Conservation (phyloP, 1,140 invertebrate species). For the Belonocnema kinseyi region DNA sequence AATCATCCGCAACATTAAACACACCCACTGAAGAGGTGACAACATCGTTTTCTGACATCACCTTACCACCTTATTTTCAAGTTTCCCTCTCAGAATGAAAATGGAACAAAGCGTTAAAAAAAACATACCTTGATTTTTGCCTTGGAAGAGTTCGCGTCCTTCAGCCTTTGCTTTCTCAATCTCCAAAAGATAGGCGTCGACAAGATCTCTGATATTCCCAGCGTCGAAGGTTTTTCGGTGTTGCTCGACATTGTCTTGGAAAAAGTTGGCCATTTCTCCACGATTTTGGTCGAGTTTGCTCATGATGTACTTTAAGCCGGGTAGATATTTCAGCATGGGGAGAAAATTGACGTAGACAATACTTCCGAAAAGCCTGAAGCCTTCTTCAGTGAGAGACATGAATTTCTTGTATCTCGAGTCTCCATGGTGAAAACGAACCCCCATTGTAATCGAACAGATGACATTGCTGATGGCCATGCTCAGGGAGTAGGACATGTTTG, state of each 20-base stretch:
- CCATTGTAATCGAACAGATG: conserved; percentile 94
- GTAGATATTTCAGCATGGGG: conserved; percentile 84
- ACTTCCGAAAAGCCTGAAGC: conserved; percentile 88
- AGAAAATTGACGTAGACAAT: conserved; percentile 82
- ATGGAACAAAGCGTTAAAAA: background rate
- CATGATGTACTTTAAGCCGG: conserved; percentile 82
- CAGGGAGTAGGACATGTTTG: conserved; percentile 83
- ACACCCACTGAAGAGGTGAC: conserved; percentile 9
- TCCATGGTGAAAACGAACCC: conserved; percentile 86
- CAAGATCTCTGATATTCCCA: conserved; percentile 86
- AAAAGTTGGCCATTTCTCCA: conserved; percentile 88
- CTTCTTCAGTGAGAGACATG: conserved; percentile 90
- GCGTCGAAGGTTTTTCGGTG: conserved; percentile 86
- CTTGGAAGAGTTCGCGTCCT: conserved; percentile 86
- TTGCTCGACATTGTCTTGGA: conserved; percentile 88
- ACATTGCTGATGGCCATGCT: conserved; percentile 92
- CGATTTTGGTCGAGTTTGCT: conserved; percentile 89
- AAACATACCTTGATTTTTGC: conserved; percentile 84
- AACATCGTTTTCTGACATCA: conserved; percentile 24
- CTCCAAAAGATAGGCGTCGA: conserved; percentile 90
- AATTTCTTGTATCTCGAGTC: conserved; percentile 86
- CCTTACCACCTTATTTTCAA: background rate
- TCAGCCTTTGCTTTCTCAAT: conserved; percentile 87
- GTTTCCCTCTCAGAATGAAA: background rate
- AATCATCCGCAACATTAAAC: background rate